A percentile compares a stretch with the other conserved stretches of the same genome.
These are phyloP conservation scores for Lottia scabra DNA, from an alignment of 2,888 invertebrate species.

Conservation along the genomic window DNA sequence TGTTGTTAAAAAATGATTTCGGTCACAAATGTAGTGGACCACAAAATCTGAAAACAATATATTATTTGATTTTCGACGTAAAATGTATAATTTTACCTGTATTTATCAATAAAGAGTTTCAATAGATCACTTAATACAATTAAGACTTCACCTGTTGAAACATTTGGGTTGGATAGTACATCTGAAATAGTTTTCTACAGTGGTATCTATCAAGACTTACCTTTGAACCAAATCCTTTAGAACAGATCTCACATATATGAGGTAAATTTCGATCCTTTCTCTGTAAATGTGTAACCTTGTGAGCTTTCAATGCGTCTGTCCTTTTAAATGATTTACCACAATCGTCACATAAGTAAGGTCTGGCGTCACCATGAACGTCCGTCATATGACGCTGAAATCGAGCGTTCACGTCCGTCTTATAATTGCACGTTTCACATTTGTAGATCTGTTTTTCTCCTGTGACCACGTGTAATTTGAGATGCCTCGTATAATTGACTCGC, in stretches of 20 bases:
- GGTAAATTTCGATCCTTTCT: conserved; percentile 42
- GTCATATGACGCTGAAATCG: conserved; percentile 68
- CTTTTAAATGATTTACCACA: conserved; percentile 73
- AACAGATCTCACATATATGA: conserved; percentile 61
- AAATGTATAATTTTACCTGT: no score
- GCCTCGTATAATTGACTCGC: conserved; percentile 51
- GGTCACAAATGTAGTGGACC: no score
- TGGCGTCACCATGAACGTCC: conserved; percentile 70
- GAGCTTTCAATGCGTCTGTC: conserved; percentile 71
- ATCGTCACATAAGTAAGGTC: conserved; percentile 73
- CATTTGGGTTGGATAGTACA: no score
- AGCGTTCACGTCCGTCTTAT: conserved; percentile 67
- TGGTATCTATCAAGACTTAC: conserved; percentile 32
- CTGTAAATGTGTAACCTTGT: conserved; percentile 69
- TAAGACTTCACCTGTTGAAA: no score
- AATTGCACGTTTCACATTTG: conserved; percentile 66
- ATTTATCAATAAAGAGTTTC: no score
- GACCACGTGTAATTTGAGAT: conserved; percentile 48
- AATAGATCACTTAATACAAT: no score
- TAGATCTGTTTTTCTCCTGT: conserved; percentile 34
- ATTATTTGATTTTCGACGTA: no score
- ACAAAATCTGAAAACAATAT: no score
- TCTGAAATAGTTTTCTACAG: no score
- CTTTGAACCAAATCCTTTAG: conserved; percentile 65
- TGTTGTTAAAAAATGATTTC: no score